Base-by-base conservation (phyloP, 2,888 invertebrate species). In the Macaria liturata region DNA sequence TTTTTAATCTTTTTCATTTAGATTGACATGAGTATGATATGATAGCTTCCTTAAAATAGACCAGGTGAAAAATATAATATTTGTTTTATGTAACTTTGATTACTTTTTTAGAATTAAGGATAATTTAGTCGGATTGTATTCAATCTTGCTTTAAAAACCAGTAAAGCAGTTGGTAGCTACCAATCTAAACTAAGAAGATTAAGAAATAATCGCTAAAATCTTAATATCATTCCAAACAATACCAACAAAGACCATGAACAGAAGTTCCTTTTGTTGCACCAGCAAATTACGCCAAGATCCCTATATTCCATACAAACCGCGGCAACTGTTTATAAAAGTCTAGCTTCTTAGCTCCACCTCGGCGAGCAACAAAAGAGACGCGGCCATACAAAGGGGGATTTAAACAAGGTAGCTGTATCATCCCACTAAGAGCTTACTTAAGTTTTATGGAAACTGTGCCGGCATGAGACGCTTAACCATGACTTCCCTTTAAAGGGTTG, bases 1-100 rank as follows among this genome's bases (percentile, higher is more conserved):
- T 88, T 89, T 62, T 87, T 88, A 88, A 88, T 89, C 86, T 78
- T 83, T 83, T 86, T 90, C 84, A 90, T 90, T 91, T 84, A 88
- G 91, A 91, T 91, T 89, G 90, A 89, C 87, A 78, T 79, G 71
- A 71, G 79, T n/a, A n/a, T 83, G 91, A 91, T 91, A 86, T 46
- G 43, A n/a, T 43, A 76, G 72, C 74, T 76, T 76, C 61, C 65
- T 71, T 66, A 46, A 34, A 44, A 44, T 42, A 9, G 34, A 45
- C 48, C 53, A 61, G 50, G 49, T 57, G 54, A 40, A 6, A 32
- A 43, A 20, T 20, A 20, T 20, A 20, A 20, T 20, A 20, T 20
- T 1, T 20, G 1, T 20, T 20, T 20, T 20, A 20, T 20, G 20
- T 20, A 20, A 20, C 20, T 20, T 20, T 20, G 20, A 20, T 20